Base-by-base conservation (phyloP, 2,113 vertebrate genomes). In the Raja brachyura region DNA sequence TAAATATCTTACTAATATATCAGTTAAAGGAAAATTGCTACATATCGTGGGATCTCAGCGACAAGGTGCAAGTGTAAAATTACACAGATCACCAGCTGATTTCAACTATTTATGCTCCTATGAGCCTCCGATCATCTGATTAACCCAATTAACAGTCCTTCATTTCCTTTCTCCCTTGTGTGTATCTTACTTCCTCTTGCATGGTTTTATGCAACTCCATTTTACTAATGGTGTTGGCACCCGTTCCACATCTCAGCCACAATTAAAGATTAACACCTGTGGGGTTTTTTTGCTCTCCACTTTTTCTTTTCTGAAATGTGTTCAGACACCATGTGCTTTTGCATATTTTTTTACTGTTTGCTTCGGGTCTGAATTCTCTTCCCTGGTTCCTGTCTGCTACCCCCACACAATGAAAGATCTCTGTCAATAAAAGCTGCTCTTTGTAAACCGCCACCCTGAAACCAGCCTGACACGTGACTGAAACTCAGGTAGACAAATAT, bases 391-490 rank as follows among this genome's bases (percentile, higher is more conserved):
- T 86, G 54, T 86, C 81, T 86, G 56, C 59, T 86, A 56, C 83
- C 83, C 83, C 48, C 83, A 63, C 31, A 88, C 83, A 88, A 63
- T 66, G 59, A 33, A 88, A n/a, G 31, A 66, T 88, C 59, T 18
- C 28, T 33, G 83, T 88, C 83, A 88, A 88, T 88, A 63, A 61
- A 86, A 61, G 14, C 61, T 63, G 83, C 13, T 63, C 59, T 63
- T 14, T 66, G 83, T 88, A 63, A 88, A 88, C 83, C 83, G 63
- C 59, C 56, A 88, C 83, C 83, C 83, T 66, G 83, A 88, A 88
- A 88, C 83, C 83, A 66, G 83, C 8, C 31, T 1, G 28, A 88
- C 83, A 88, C 83, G 83, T 88, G 83, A 88, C 83, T 61, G 83
- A 88, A 88, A 88, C 83, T 63, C n/a, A 77, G 75, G 75, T 77